Evolutionary conservation across 2,888 invertebrate species (phyloP), one percentile per base, ranked within the genome.

Genomic region (Pachliopta kotzebuea): DNA sequence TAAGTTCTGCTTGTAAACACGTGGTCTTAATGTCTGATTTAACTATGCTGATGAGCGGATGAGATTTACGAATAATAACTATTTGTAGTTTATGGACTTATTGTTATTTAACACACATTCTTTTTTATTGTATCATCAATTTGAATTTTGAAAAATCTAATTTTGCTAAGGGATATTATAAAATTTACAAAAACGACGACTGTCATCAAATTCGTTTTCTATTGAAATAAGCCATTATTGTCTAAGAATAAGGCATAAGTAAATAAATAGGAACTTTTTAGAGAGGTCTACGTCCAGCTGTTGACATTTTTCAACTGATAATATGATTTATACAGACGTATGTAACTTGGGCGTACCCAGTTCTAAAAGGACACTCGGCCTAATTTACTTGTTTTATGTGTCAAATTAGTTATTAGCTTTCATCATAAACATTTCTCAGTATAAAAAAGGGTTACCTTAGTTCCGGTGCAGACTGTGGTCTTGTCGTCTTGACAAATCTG

Each of bases 401-500:
- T 60, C 64, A 76, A 74, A 77, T 76, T 69, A 71, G 75, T 76
- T 76, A 71, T 73, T 69, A 67, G 67, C 71, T 72, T 69, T 74
- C 73, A 74, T 78, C 74, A 72, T 73, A 73, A 72, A 72, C 69
- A 73, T 76, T 72, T 69, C 66, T 65, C 66, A 65, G 70, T 20
- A 60, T 56, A 81, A 86, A 85, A 87, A 45, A 83, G 82, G 83
- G 83, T 85, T 79, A 75, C 74, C 71, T 74, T 74, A 79, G 85
- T 88, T 88, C 88, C 86, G 85, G 84, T 69, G 81, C 81, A 86
- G 83, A 88, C 83, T 80, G 83, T 79, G 75, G 76, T 74, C 80
- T 79, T 74, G 70, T 76, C 75, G 76, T 80, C 37, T 37, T 84
- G 88, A 89, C 86, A 85, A 83, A 83, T 87, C 88, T 86, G 75